Base-by-base conservation (phyloP, 2,888 invertebrate species). In the Muscina levida region DNA sequence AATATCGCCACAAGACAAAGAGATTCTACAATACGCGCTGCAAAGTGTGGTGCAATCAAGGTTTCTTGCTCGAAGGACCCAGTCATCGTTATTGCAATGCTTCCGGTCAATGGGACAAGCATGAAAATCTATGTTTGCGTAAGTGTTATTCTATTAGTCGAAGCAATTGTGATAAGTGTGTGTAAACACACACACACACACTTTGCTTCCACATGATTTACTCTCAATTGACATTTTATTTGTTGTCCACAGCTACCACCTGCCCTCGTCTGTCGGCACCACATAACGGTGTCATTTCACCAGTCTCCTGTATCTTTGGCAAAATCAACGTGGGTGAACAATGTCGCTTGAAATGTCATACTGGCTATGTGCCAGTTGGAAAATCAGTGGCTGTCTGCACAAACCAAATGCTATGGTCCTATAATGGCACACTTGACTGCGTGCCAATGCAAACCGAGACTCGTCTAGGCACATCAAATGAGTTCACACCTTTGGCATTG, bases 41-140 rank as follows among this genome's bases (percentile, higher is more conserved):
- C 80, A 86, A 86, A 1, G 86, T 91, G 2, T 86, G 86, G 85
- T 91, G 91, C 82, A 86, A 89, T 56, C 70, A 85, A 1, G 93
- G 93, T 6, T 93, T 91, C 84, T 91, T 90, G 84, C 86, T 93
- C 22, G 88, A 91, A 62, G 94, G 93, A 31, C 90, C 92, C 10
- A 87, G 91, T 24, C 87, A 91, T 26, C 89, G 92, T 68, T 90
- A 88, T 78, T 94, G 94, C 83, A 91, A 91, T 72, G 86, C 88
- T 15, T 87, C 90, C 2, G 91, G 90, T 56, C 92, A 92, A 91
- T 91, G 91, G 89, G 92, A 92, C 82, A 87, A 89, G 31, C 89
- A 89, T 48, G 91, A 91, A 56, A 91, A 92, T 57, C 85, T 86
- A 77, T 94, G 93, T 85, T 82, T 92, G 82, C 91, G 92, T 92